Evolutionary conservation across 1,140 invertebrate species (phyloP).

Genomic region (Pseudomyrmex concolor): DNA sequence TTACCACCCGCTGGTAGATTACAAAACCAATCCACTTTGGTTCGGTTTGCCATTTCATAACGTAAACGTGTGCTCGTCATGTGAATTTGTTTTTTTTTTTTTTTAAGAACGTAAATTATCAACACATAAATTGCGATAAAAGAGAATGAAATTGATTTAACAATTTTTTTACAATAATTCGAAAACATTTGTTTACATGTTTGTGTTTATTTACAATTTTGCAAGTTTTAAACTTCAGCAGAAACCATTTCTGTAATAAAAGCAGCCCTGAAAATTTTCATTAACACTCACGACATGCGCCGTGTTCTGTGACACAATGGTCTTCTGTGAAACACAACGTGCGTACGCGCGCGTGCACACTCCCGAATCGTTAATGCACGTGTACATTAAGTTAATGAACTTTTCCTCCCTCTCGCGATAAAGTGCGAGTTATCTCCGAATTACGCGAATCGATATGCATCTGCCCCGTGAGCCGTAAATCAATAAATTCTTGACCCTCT

Average conservation of each 20-base stretch:
- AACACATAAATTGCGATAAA: neutral
- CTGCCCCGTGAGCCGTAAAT: conserved; percentile 63
- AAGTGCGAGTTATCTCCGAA: conserved; percentile 45
- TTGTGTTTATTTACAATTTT: neutral
- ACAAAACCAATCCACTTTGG: conserved; percentile 64
- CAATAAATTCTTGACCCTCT: conserved; percentile 58
- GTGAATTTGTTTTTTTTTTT: neutral
- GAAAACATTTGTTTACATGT: no score
- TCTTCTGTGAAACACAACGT: neutral
- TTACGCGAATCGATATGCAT: conserved; percentile 57
- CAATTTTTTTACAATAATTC: neutral
- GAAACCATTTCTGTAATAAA: neutral
- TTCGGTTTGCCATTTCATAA: conserved; percentile 23
- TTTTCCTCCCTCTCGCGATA: conserved; percentile 7
- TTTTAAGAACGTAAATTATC: neutral
- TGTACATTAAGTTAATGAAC: conserved; percentile 52
- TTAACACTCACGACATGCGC: neutral
- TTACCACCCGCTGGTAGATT: conserved; percentile 52
- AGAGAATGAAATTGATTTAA: conserved; percentile 11
- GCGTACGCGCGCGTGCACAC: conserved; percentile 6
- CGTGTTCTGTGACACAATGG: neutral
- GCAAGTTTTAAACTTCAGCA: neutral
- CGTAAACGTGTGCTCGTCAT: neutral
- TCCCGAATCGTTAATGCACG: neutral
- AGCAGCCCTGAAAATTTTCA: neutral